Conservation (phyloP, 1,140 invertebrate genomes). For the Steinernema khuongi region DNA sequence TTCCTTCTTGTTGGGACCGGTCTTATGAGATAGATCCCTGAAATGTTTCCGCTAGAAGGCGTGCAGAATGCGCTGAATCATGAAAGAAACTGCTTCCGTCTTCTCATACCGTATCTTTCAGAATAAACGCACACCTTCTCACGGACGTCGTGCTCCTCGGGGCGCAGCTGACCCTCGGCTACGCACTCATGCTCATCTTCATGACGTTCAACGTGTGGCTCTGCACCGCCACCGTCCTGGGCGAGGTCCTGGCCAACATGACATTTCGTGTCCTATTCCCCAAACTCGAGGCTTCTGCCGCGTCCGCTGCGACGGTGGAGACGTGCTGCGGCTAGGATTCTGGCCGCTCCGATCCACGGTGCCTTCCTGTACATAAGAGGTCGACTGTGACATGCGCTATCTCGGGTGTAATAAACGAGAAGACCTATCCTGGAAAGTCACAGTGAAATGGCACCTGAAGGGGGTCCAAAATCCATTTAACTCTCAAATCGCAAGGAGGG, state of each 20-base stretch:
- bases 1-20: slow-evolving; percentile 17
- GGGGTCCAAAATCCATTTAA: too few species aligned
- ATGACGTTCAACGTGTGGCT: slow-evolving; percentile 97
- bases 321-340: background rate
- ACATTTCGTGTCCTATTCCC: slow-evolving; percentile 68
- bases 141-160: slow-evolving; percentile 82
- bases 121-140: slow-evolving; percentile 64
- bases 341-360: background rate
- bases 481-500: too few species aligned
- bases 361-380: background rate
- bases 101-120: slow-evolving; percentile 20
- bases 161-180: slow-evolving; percentile 80
- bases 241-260: slow-evolving; percentile 82
- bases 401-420: slow-evolving; percentile 10
- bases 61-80: background rate
- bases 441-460: too few species aligned
- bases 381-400: background rate
- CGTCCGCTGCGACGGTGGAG: slow-evolving; percentile 6
- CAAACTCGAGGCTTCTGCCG: slow-evolving; percentile 35
- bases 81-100: background rate
- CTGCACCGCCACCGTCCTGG: slow-evolving; percentile 79
- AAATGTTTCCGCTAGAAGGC: background rate
- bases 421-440: too few species aligned
- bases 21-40: too few species aligned
- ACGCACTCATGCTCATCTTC: slow-evolving; percentile 91